Evolutionary conservation across 2,113 vertebrate species (phyloP).

Genomic region (Planiliza haematocheilus): DNA sequence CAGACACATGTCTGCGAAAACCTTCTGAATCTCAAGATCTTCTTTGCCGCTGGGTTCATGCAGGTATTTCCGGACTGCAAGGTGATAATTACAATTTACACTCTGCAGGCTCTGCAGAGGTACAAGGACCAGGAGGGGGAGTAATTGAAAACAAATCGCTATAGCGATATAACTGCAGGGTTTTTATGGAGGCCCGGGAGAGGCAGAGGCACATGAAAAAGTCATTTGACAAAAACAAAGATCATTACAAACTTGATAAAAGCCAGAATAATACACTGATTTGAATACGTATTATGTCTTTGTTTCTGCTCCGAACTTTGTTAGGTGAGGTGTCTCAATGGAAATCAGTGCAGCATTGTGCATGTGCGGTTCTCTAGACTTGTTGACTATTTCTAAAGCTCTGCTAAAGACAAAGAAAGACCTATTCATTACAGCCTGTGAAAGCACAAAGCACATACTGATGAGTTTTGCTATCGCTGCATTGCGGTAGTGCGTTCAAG

Average conservation of each 20-base stretch:
- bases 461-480: not conserved
- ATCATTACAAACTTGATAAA: not conserved
- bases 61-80: constrained; percentile 59
- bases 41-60: constrained; percentile 9
- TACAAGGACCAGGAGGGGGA: constrained; percentile 46
- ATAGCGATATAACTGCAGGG: not conserved
- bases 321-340: not conserved
- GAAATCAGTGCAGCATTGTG: not conserved
- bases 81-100: constrained; percentile 69
- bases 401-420: not conserved
- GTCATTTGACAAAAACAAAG: not conserved
- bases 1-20: constrained; percentile 30
- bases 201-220: not conserved
- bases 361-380: not conserved
- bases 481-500: not conserved
- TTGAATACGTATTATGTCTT: not conserved
- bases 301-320: not conserved
- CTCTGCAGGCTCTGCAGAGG: constrained; percentile 43
- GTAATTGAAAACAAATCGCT: constrained; percentile 19
- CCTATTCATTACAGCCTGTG: not conserved
- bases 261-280: not conserved
- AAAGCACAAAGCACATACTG: not conserved
- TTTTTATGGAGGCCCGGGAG: not conserved
- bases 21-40: constrained; percentile 20
- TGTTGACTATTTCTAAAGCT: not conserved